phyloP scores from a whole-genome alignment of 2,797 vertebrate species.

The Scolopax rusticola region DNA sequence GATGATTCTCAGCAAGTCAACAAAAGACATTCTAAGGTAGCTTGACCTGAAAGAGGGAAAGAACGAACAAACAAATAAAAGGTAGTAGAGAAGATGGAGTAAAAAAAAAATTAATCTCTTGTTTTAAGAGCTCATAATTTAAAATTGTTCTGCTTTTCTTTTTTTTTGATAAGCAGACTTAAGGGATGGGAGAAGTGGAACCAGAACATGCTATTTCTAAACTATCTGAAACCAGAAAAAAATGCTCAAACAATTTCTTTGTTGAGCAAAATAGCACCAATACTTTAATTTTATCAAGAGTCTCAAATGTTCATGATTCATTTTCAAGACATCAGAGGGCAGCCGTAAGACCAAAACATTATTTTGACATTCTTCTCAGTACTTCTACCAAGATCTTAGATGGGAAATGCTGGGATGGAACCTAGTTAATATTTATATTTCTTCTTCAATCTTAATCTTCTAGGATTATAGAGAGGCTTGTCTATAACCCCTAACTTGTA shows the following conservation, averaged over 20 bases:
- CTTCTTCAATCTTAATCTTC: background rate
- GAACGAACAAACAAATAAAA: background rate
- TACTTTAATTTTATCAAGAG: background rate
- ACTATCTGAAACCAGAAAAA: background rate
- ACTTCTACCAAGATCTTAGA: background rate
- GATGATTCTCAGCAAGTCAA: background rate
- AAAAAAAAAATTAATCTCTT: background rate
- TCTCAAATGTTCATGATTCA: background rate
- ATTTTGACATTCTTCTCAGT: background rate
- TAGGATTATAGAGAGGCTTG: background rate
- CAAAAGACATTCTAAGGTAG: background rate
- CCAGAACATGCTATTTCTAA: background rate
- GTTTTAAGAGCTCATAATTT: fast-evolving
- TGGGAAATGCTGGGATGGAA: background rate
- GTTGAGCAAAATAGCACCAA: background rate
- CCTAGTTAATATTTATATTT: background rate
- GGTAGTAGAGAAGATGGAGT: background rate
- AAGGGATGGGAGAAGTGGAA: background rate
- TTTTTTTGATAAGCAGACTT: background rate
- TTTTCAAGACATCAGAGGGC: background rate
- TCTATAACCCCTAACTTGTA: background rate
- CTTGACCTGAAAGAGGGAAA: background rate
- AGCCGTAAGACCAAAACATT: background rate
- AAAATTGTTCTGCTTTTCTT: background rate
- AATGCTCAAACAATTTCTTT: background rate